Conservation (phyloP, 2,888 invertebrate genomes). For the Crematogaster levior region DNA sequence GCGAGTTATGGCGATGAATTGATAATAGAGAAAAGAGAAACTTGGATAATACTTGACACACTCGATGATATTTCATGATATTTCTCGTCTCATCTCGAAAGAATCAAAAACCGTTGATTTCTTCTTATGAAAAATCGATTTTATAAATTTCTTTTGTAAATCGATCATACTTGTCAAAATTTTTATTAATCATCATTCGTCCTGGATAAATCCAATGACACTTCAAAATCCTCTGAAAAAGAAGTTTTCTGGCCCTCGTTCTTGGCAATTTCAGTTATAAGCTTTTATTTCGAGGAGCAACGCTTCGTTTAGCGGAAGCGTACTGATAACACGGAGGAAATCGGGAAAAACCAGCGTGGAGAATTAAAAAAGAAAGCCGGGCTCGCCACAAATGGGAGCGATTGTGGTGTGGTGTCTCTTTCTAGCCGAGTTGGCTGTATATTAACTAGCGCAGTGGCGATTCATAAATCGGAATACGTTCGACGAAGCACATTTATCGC, state of each 20-base stretch:
- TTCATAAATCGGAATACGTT: slow-evolving; percentile 2
- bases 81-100: too few species aligned
- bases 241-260: not conserved
- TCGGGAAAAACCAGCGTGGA: slow-evolving; percentile 6
- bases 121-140: not conserved
- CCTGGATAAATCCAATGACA: too few species aligned
- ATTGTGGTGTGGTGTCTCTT: not conserved
- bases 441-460: slow-evolving; percentile 4
- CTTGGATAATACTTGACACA: not conserved
- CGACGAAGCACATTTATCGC: slow-evolving; percentile 18
- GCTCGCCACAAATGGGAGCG: not conserved
- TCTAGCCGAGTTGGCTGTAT: not conserved
- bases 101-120: too few species aligned
- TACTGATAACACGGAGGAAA: slow-evolving; percentile 13
- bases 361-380: slow-evolving; percentile 24
- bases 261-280: not conserved
- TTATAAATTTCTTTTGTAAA: not conserved
- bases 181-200: not conserved
- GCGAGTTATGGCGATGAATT: not conserved
- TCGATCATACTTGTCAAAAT: not conserved
- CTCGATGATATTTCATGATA: not conserved
- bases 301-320: slow-evolving; percentile 17
- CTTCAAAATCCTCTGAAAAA: not conserved
- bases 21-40: slow-evolving; percentile 1
- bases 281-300: slow-evolving; percentile 9